Base-by-base conservation (phyloP, 2,888 invertebrate species). In the Mythimna ferrago region DNA sequence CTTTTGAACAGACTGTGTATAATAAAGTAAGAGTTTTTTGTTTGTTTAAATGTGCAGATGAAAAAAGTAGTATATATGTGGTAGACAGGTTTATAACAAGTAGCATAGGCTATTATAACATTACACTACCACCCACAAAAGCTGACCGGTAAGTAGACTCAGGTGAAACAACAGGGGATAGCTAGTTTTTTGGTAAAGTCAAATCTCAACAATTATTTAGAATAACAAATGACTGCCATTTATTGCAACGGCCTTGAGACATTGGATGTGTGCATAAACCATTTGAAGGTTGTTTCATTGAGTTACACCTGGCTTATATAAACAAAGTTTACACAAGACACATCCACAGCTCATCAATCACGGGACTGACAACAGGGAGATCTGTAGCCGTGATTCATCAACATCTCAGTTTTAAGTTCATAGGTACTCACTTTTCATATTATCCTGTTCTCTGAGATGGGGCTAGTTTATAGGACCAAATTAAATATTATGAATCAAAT, bases 231-330 rank as follows among this genome's bases (percentile, higher is more conserved):
- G 4, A n/a, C 6, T 41, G 14, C 5, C 4, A 32, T 41, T 57
- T 41, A 35, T 48, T 66, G 11, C 3, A 7, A 54, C 66, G 32
- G 35, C 44, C 19, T 32, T 2, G 6, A 41, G 35, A 11, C 32
- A 51, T 64, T 56, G 16, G 10, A 10, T 44, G n/a, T 19, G 19
- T 58, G 53, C 19, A 62, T 44, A 75, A 62, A 65, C n/a, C 0
- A 57, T 66, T 41, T 48, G 16, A 75, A 77, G 66, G 57, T 73
- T 78, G 10, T 48, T 56, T 51, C 41, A 51, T 56, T 63, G 64
- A 51, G 54, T 44, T 41, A 56, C 60, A 73, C 56, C 35, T 61
- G 80, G 60, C 35, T n/a, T 56, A 65, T 10, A 64, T 48, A 80
- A 66, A 66, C n/a, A 44, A 26, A 66, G 66, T 58, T 66, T 38